A percentile compares a stretch with the other conserved stretches of the same genome.
These are phyloP conservation scores for Orchesella cincta DNA, from an alignment of 1,140 invertebrate species.

Conservation along the genomic window DNA sequence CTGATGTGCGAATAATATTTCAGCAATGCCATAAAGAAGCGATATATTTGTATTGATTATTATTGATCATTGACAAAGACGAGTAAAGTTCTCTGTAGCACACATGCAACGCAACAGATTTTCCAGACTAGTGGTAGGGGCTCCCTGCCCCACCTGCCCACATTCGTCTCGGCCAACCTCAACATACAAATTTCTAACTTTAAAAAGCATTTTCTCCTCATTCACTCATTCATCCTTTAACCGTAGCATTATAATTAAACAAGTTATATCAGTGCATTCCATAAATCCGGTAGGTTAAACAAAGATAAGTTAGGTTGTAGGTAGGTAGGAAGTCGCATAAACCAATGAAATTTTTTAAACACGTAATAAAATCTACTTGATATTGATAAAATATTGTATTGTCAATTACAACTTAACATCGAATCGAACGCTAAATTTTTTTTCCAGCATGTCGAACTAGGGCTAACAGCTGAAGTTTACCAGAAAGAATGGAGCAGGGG, in stretches of 20 bases:
- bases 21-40: no score
- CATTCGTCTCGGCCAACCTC: not conserved
- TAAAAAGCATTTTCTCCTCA: not conserved
- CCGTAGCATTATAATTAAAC: no score
- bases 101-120: slow-evolving; percentile 8
- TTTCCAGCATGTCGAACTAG: not conserved
- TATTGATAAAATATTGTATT: no score
- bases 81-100: no score
- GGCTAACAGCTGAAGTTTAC: not conserved
- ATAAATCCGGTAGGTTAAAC: slow-evolving; percentile 16
- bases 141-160: not conserved
- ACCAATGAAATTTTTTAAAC: no score
- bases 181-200: not conserved
- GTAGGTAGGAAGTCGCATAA: no score
- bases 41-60: no score
- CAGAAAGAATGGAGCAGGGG: slow-evolving; percentile 12
- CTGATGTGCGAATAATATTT: no score
- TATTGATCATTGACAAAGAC: no score
- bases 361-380: no score
- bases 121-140: not conserved
- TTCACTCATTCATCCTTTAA: not conserved
- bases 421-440: not conserved
- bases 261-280: not conserved
- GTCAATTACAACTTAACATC: not conserved
- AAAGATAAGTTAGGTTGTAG: slow-evolving; percentile 18